phyloP scores from a whole-genome alignment of 2,797 vertebrate species.

The Betta splendens region DNA sequence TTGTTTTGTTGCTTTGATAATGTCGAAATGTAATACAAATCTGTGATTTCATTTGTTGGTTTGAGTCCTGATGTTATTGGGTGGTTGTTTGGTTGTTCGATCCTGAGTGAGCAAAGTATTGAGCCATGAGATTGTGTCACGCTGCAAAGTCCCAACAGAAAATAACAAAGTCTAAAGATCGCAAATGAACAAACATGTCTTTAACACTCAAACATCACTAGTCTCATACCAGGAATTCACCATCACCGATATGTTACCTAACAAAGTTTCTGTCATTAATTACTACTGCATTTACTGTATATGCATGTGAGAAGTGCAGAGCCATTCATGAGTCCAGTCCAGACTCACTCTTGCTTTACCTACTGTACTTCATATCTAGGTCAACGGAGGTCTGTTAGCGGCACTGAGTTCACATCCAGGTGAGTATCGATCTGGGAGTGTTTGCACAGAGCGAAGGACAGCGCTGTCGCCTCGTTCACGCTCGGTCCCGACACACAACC shows the following conservation, averaged over 20 bases:
- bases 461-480: constrained; percentile 13
- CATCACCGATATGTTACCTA: background rate
- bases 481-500: constrained; percentile 41
- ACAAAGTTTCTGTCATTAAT: background rate
- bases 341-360: background rate
- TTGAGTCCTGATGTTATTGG: too few species aligned
- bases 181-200: constrained; percentile 31
- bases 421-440: constrained; percentile 65
- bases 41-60: too few species aligned
- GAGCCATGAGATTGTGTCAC: constrained; percentile 37
- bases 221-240: constrained; percentile 5
- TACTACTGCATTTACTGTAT: too few species aligned
- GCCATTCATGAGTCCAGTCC: too few species aligned
- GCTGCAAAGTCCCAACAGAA: constrained; percentile 33
- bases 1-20: too few species aligned
- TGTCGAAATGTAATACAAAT: too few species aligned
- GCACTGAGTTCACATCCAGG: constrained; percentile 48
- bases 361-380: background rate
- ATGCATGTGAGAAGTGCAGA: too few species aligned
- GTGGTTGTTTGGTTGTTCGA: background rate
- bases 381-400: background rate
- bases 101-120: background rate
- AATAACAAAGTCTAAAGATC: constrained; percentile 55
- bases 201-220: background rate
- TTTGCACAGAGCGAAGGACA: constrained; percentile 53